Percentiles rank a stretch among this genome's conserved stretches.
Evolutionary conservation across 2,888 invertebrate genomes (phyloP).

Genomic region (Chydorus sphaericus): DNA sequence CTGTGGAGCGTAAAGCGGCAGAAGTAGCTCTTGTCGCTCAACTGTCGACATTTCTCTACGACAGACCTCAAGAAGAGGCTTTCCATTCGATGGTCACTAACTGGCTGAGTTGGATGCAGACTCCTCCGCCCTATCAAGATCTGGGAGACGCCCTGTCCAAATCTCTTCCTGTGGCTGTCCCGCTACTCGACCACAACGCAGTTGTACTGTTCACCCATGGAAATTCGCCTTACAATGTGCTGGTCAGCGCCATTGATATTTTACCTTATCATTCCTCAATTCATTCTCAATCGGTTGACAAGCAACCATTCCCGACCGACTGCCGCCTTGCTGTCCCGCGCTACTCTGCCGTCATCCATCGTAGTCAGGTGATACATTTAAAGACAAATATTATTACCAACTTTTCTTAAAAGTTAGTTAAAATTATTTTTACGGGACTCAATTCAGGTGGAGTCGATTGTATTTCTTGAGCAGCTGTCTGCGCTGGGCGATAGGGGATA

Average conservation of each 20-base stretch:
- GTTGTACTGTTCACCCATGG: background rate
- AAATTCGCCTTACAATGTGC: background rate
- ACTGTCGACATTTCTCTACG: background rate
- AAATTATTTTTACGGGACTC: too few relatives aligned
- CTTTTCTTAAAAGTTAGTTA: too few relatives aligned
- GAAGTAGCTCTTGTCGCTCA: background rate
- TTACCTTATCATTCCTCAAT: background rate
- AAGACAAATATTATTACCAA: too few relatives aligned
- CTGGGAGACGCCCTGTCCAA: too few relatives aligned
- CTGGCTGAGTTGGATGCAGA: background rate
- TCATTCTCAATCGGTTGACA: background rate
- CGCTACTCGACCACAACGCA: background rate
- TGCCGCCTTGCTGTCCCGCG: background rate
- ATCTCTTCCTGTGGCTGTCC: background rate
- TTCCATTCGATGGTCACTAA: background rate
- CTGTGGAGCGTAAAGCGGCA: background rate
- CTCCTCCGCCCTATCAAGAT: background rate
- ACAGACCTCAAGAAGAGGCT: background rate
- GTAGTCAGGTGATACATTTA: too few relatives aligned
- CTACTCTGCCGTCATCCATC: background rate
- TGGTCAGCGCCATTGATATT: background rate
- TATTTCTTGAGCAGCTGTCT: background rate
- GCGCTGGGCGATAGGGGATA: too few relatives aligned
- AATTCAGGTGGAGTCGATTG: background rate
- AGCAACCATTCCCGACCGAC: background rate